phyloP scores from a whole-genome alignment of 2,888 invertebrate species.

The Macaria notata region DNA sequence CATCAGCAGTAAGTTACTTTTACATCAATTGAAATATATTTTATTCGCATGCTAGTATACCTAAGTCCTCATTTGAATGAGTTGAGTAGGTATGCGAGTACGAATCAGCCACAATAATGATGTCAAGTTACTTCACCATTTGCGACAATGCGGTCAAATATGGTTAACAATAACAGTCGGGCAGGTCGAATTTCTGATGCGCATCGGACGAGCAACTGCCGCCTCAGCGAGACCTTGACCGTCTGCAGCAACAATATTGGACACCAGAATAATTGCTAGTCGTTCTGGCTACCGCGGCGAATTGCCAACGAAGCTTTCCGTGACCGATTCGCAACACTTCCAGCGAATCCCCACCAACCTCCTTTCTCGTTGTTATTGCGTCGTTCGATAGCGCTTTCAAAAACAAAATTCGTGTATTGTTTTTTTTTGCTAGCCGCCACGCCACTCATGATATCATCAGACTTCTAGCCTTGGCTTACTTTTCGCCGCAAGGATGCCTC shows the following conservation, averaged over 20 bases:
- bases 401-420: constrained; percentile 36
- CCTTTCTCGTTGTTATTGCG: constrained; percentile 55
- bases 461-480: constrained; percentile 33
- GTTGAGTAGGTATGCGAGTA: background rate
- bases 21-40: background rate
- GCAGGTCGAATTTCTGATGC: constrained; percentile 58
- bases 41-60: too few species aligned
- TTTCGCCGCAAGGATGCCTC: constrained; percentile 16
- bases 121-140: constrained; percentile 28
- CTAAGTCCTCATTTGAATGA: background rate
- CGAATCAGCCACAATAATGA: constrained; percentile 21
- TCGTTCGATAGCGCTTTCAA: constrained; percentile 36
- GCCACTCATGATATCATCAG: constrained; percentile 28
- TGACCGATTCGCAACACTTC: constrained; percentile 54
- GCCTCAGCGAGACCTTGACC: constrained; percentile 72
- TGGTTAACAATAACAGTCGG: constrained; percentile 45
- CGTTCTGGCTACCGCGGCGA: constrained; percentile 15
- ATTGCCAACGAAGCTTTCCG: constrained; percentile 53
- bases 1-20: too few species aligned
- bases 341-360: constrained; percentile 44
- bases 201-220: constrained; percentile 47
- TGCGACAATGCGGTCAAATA: constrained; percentile 39
- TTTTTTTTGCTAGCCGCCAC: constrained; percentile 6
- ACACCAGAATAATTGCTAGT: constrained; percentile 28
- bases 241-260: constrained; percentile 46